Conservation (phyloP, 2,113 vertebrate species). For the Sigmodon hispidus region DNA sequence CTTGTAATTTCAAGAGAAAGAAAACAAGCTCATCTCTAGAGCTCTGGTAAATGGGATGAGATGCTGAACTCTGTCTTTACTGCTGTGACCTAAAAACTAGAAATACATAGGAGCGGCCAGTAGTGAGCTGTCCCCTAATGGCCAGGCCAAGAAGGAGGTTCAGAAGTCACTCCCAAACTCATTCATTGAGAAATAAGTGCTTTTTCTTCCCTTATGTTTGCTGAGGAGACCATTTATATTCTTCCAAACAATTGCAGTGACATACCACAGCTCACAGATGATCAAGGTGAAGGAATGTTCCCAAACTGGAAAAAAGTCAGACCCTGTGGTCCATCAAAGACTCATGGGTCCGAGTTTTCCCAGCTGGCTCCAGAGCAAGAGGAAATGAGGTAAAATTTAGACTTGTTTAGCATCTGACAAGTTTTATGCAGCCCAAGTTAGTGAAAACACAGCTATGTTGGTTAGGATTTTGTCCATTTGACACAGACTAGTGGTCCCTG, state of each 20-base stretch:
- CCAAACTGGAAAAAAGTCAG: not conserved
- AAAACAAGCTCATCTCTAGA: not conserved
- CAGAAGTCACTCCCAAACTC: not conserved
- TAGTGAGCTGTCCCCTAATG: not conserved
- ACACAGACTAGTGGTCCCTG: not conserved
- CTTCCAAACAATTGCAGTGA: not conserved
- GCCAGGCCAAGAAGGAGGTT: not conserved
- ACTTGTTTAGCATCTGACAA: not conserved
- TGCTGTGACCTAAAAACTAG: not conserved
- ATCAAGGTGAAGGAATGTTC: not conserved
- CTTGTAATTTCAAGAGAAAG: not conserved
- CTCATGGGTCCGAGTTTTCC: not conserved
- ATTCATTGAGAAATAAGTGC: not conserved
- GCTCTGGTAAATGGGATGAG: not conserved
- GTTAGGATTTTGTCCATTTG: not conserved
- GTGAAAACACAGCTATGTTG: not conserved
- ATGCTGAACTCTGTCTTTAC: not conserved
- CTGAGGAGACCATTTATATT: not conserved
- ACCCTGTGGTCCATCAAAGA: accelerated
- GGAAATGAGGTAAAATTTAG: not conserved
- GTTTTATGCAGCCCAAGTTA: not conserved
- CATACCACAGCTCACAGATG: too few relatives aligned
- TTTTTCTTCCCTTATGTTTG: not conserved
- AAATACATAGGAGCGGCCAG: not conserved
- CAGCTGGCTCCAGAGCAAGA: not conserved